Conservation (phyloP, 2,797 vertebrate species). For the Leptatherina wallacei region DNA sequence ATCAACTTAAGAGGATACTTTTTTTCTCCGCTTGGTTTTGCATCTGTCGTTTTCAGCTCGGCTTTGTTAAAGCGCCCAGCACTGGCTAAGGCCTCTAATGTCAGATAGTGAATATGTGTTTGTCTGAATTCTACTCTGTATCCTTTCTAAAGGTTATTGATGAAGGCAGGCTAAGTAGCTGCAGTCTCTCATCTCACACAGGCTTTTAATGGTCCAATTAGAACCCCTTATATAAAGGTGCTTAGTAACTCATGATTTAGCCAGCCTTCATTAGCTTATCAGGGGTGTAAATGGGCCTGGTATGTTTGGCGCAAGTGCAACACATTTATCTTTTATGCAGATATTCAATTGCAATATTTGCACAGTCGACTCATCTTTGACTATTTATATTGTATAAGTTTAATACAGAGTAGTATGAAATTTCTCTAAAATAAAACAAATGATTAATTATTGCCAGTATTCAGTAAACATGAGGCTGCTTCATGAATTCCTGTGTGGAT, state of each 20-base stretch:
- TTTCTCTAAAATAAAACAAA: background rate
- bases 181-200: constrained; percentile 58
- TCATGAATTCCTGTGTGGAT: background rate
- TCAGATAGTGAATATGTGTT: constrained; percentile 57
- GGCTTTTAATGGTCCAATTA: constrained; percentile 75
- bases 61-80: constrained; percentile 36
- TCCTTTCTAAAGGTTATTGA: constrained; percentile 69
- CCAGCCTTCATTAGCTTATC: constrained; percentile 71
- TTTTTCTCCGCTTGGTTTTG: background rate
- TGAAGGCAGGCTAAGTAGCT: constrained; percentile 56
- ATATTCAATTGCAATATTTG: constrained; percentile 25
- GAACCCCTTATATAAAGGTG: constrained; percentile 62
- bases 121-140: constrained; percentile 58
- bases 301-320: constrained; percentile 31
- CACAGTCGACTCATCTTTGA: constrained; percentile 28
- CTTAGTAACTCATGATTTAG: constrained; percentile 74
- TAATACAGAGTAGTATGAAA: constrained; percentile 7
- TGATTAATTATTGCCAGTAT: background rate
- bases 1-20: constrained; percentile 2
- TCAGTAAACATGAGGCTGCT: constrained; percentile 1
- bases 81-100: constrained; percentile 60
- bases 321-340: constrained; percentile 39
- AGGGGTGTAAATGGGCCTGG: constrained; percentile 63
- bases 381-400: background rate
- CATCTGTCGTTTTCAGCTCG: constrained; percentile 29